Conservation (phyloP, 2,113 vertebrate genomes). For the Orthonyx spaldingii region DNA sequence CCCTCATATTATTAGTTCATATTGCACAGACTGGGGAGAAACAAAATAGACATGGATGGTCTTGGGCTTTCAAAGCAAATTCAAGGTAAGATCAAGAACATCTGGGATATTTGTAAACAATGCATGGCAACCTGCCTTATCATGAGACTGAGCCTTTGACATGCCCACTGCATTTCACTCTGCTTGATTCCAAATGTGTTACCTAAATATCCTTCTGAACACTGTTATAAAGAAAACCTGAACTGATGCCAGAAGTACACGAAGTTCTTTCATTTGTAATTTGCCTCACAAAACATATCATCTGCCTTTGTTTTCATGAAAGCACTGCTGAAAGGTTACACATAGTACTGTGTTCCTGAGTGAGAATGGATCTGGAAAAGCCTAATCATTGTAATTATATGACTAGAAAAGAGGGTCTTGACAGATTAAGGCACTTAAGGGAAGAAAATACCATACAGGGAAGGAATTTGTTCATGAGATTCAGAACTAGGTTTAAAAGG, state of each 20-base stretch:
- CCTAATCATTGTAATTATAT: conserved; percentile 43
- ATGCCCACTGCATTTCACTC: background rate
- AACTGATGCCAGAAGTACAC: background rate
- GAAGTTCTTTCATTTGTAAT: background rate
- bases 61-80: background rate
- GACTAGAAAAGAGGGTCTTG: conserved; percentile 25
- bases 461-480: conserved; percentile 59
- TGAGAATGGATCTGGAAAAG: background rate
- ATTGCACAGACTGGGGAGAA: background rate
- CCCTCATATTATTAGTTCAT: background rate
- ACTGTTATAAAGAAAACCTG: background rate
- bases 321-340: background rate
- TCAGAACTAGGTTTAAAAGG: conserved; percentile 21
- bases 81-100: background rate
- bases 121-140: background rate
- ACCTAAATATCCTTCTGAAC: background rate
- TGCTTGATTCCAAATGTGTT: background rate
- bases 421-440: conserved; percentile 1
- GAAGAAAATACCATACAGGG: conserved; percentile 20
- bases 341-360: background rate
- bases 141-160: background rate
- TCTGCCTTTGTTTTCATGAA: conserved; percentile 21
- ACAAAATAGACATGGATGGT: background rate
- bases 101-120: background rate
- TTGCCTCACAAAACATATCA: conserved; percentile 45